These are phyloP conservation scores for Drosophila infuscata DNA, from an alignment of 2,888 invertebrate species.

Conservation along the genomic window DNA sequence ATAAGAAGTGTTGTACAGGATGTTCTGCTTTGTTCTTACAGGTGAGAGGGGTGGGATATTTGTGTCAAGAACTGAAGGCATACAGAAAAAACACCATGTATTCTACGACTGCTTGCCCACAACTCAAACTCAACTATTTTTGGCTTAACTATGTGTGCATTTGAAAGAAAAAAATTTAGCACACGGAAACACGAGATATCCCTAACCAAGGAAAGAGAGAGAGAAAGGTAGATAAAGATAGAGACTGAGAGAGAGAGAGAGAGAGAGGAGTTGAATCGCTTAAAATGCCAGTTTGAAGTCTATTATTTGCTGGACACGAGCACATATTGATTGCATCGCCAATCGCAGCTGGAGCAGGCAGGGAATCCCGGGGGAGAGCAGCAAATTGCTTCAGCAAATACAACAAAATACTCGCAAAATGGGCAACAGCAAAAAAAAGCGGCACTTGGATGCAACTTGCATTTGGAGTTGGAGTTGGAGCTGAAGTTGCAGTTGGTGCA, in stretches of 20 bases:
- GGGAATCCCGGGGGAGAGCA: slow-evolving; percentile 43
- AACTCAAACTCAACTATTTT: slow-evolving; percentile 50
- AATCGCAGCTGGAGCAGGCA: slow-evolving; percentile 43
- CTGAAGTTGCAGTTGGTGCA: slow-evolving; percentile 2
- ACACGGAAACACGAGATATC: slow-evolving; percentile 62
- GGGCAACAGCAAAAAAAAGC: slow-evolving; percentile 26
- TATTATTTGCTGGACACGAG: slow-evolving; percentile 84
- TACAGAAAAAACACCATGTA: slow-evolving; percentile 48
- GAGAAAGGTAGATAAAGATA: not conserved
- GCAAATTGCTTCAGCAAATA: slow-evolving; percentile 75
- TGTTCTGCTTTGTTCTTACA: not conserved
- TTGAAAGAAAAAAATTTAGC: slow-evolving; percentile 66
- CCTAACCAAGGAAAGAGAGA: slow-evolving; percentile 16
- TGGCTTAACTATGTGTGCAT: slow-evolving; percentile 64
- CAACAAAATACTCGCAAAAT: slow-evolving; percentile 49
- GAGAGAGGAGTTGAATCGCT: slow-evolving; percentile 51
- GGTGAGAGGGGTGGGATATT: not conserved
- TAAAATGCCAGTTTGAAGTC: slow-evolving; percentile 80
- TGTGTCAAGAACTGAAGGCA: not conserved
- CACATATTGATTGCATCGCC: slow-evolving; percentile 83
- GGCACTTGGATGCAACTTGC: slow-evolving; percentile 48
- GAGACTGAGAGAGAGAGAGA: slow-evolving; percentile 8
- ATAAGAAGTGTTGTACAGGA: slow-evolving; percentile 35
- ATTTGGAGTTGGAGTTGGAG: slow-evolving; percentile 18
- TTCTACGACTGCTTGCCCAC: slow-evolving; percentile 9